Evolutionary conservation across 2,797 vertebrate species (phyloP).

Genomic region (Meriones psammophilus): DNA sequence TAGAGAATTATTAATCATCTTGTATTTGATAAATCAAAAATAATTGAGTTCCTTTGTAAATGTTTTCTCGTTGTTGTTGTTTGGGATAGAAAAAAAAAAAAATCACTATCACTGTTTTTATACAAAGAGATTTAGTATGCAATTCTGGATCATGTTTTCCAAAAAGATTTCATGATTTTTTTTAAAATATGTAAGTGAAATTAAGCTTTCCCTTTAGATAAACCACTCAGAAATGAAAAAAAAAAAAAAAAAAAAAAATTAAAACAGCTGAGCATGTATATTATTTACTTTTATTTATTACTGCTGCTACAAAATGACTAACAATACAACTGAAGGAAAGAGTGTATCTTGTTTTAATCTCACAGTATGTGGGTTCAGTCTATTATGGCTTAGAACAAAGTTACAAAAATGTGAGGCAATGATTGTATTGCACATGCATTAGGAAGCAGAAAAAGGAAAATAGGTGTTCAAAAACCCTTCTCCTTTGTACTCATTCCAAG

Average conservation of each 20-base stretch:
- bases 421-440: too few relatives aligned
- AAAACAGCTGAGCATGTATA: background rate
- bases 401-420: too few relatives aligned
- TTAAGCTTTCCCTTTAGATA: constrained; percentile 34
- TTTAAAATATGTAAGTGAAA: constrained; percentile 43
- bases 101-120: background rate
- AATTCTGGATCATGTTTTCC: background rate
- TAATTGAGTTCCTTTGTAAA: background rate
- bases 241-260: background rate
- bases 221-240: constrained; percentile 68
- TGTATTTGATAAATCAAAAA: too few relatives aligned
- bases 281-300: too few relatives aligned
- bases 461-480: too few relatives aligned
- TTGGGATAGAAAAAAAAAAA: background rate
- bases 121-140: background rate
- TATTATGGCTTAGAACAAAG: too few relatives aligned
- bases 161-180: background rate
- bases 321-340: too few relatives aligned
- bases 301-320: too few relatives aligned
- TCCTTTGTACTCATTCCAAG: too few relatives aligned
- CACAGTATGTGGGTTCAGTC: too few relatives aligned
- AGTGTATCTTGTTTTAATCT: too few relatives aligned
- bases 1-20: background rate
- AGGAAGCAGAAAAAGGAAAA: too few relatives aligned
- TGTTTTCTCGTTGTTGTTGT: background rate